Percentiles rank a stretch among this genome's conserved stretches.
Conservation (phyloP, 1,140 invertebrate species). For the Formica selysi region DNA sequence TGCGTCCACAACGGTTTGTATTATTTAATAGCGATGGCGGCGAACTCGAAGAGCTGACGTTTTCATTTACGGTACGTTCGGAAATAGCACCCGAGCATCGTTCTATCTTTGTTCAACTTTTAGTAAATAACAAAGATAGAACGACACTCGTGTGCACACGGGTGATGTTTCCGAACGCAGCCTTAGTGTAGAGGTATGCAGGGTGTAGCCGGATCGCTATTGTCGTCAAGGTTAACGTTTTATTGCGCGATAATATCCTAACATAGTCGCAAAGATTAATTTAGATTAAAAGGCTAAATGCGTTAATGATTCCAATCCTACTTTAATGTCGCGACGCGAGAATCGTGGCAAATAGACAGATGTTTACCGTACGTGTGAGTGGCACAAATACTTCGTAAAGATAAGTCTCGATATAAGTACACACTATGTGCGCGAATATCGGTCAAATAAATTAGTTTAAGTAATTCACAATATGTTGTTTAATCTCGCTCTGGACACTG, state of each 20-base stretch:
- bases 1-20: slow-evolving; percentile 12
- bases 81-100: too few species aligned
- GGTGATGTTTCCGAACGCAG: too few species aligned
- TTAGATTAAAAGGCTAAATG: slow-evolving; percentile 48
- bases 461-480: neutral
- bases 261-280: slow-evolving; percentile 50
- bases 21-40: slow-evolving; percentile 18
- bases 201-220: slow-evolving; percentile 42
- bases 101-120: too few species aligned
- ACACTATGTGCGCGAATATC: neutral
- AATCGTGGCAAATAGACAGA: neutral
- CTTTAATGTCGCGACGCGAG: slow-evolving; percentile 19
- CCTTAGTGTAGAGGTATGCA: slow-evolving; percentile 19
- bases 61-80: too few species aligned
- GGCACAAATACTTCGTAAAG: neutral
- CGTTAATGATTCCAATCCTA: slow-evolving; percentile 47
- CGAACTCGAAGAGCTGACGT: slow-evolving; percentile 23
- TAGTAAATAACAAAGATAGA: too few species aligned
- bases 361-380: neutral
- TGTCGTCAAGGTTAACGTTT: slow-evolving; percentile 64
- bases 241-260: slow-evolving; percentile 52
- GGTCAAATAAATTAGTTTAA: slow-evolving; percentile 3
- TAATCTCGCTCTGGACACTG: neutral
- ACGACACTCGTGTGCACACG: too few species aligned
- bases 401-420: neutral